Conservation (phyloP, 2,113 vertebrate genomes). For the Labeo catla region DNA sequence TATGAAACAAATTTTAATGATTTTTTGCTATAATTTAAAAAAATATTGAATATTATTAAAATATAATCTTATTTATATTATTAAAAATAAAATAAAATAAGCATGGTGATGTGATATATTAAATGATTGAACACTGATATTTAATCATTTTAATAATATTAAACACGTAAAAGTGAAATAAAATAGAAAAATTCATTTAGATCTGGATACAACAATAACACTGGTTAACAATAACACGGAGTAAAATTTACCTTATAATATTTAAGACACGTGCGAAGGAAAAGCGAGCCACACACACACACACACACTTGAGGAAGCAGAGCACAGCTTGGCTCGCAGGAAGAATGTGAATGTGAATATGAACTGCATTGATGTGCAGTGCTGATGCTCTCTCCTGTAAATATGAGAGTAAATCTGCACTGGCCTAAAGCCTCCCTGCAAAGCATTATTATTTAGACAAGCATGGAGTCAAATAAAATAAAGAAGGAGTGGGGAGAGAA, state of each 20-base stretch:
- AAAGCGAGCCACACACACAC: background rate
- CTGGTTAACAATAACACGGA: background rate
- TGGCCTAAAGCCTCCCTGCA: slow-evolving; percentile 44
- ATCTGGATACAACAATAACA: too few species aligned
- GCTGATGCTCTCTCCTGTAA: slow-evolving; percentile 46
- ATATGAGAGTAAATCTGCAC: slow-evolving; percentile 52
- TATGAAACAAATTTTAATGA: background rate
- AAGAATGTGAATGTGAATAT: slow-evolving; percentile 57
- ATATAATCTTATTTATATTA: background rate
- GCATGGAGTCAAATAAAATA: slow-evolving; percentile 16
- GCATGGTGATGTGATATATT: background rate
- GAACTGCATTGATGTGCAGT: slow-evolving; percentile 49
- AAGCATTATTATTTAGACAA: slow-evolving; percentile 50
- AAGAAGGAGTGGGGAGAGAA: slow-evolving; percentile 37
- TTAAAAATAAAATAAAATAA: background rate
- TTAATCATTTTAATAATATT: background rate
- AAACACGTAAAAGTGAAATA: background rate
- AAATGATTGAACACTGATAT: too few species aligned
- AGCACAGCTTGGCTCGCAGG: slow-evolving; percentile 62
- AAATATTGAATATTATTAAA: too few species aligned
- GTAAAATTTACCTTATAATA: background rate
- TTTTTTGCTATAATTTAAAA: background rate
- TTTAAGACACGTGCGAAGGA: background rate
- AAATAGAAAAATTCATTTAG: too few species aligned
- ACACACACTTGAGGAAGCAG: slow-evolving; percentile 57